phyloP scores from a whole-genome alignment of 2,888 invertebrate genomes.

The Serrognathus titanus region DNA sequence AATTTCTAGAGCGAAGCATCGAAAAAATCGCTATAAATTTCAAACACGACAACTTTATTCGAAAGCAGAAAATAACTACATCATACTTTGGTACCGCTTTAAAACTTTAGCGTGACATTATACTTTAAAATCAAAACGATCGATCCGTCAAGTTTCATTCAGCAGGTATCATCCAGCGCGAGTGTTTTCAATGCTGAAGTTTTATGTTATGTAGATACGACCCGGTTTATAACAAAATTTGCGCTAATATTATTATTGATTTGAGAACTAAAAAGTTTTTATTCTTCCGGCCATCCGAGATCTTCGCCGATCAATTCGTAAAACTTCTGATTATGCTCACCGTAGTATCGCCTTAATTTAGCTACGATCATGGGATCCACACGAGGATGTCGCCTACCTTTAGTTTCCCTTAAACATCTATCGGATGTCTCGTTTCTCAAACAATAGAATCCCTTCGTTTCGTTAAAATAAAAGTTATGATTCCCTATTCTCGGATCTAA shows the following conservation, averaged over 20 bases:
- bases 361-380: conserved; percentile 77
- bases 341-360: conserved; percentile 80
- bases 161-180: too few species aligned
- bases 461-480: conserved; percentile 94
- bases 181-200: too few species aligned
- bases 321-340: conserved; percentile 87
- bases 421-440: conserved; percentile 78
- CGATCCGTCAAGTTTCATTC: too few species aligned
- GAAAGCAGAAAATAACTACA: too few species aligned
- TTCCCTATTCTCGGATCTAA: conserved; percentile 67
- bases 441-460: conserved; percentile 95
- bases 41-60: too few species aligned
- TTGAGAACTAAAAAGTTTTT: conserved; percentile 29
- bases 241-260: neutral
- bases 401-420: conserved; percentile 80
- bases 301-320: conserved; percentile 91
- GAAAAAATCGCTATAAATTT: too few species aligned
- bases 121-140: too few species aligned
- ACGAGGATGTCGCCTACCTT: conserved; percentile 78
- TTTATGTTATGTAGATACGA: neutral
- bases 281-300: conserved; percentile 91
- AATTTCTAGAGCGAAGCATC: too few species aligned
- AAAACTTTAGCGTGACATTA: too few species aligned
- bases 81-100: too few species aligned
- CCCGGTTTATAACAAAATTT: conserved; percentile 5